Evolutionary conservation across 2,888 invertebrate species (phyloP), one percentile per base, ranked within the genome.

Genomic region (Chrysolina oricalcia): DNA sequence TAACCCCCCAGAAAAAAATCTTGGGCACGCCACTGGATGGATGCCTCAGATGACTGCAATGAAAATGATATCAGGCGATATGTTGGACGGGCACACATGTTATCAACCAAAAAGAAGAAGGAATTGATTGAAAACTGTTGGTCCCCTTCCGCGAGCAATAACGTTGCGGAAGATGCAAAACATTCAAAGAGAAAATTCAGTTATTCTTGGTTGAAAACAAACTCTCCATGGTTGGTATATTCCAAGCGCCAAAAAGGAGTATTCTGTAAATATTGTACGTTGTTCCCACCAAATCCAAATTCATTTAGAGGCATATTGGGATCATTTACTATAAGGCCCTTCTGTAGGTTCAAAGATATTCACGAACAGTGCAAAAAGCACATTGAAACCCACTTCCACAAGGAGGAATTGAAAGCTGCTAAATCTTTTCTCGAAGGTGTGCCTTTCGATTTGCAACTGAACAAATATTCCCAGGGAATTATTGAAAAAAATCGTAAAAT

Each of bases 401-500:
- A n/a, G n/a, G n/a, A n/a, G n/a, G n/a, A n/a, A n/a, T n/a, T n/a
- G n/a, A n/a, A n/a, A n/a, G n/a, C n/a, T n/a, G n/a, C n/a, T n/a
- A n/a, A n/a, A n/a, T n/a, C n/a, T n/a, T n/a, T n/a, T n/a, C n/a
- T n/a, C n/a, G n/a, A n/a, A n/a, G n/a, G n/a, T 40, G 63, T 70
- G 64, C 74, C 74, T 59, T 70, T 74, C 21, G 74, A 71, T 63
- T 23, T 73, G 40, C 71, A 79, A 80, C 50, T 79, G 41, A 64
- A 79, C 40, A 81, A 76, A 70, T 77, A 78, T 53, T 77, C 80
- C 73, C 78, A 72, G 69, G 77, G 75, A 64, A 73, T 67, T 66
- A 75, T 81, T 70, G 78, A 80, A 70, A 76, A 78, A 80, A 81
- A 81, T 70, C 65, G 78, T 53, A 65, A 80, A 80, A 82, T 80